These are phyloP conservation scores for Chrysolina haemoptera DNA, from an alignment of 2,888 invertebrate species.

Conservation along the genomic window DNA sequence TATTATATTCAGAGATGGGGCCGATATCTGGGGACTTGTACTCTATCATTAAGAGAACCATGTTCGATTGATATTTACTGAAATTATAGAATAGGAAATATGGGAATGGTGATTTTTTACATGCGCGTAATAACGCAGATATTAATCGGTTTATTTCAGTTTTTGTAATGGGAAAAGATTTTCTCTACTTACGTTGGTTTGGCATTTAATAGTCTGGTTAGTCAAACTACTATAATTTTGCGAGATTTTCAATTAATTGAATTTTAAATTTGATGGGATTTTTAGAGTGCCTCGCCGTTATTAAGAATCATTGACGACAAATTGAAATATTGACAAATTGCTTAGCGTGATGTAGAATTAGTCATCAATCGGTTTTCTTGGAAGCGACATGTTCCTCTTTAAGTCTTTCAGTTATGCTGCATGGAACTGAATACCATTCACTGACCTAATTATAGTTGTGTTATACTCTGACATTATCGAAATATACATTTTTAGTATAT, in stretches of 20 bases:
- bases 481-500: no score
- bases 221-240: conserved; percentile 24
- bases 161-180: conserved; percentile 44
- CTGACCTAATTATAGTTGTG: no score
- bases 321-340: conserved; percentile 1
- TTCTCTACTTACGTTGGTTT: conserved; percentile 23
- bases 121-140: conserved; percentile 45
- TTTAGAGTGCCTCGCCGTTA: background rate
- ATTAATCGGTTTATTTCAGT: conserved; percentile 52
- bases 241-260: conserved; percentile 2
- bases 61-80: conserved; percentile 63
- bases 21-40: conserved; percentile 56
- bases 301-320: conserved; percentile 6
- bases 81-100: conserved; percentile 61
- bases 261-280: conserved; percentile 13
- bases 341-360: background rate
- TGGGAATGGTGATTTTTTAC: conserved; percentile 51
- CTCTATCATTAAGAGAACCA: conserved; percentile 62
- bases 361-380: background rate
- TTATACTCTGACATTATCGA: no score
- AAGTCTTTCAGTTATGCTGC: no score
- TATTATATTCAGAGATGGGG: conserved; percentile 65
- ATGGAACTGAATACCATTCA: no score
- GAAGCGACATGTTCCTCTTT: background rate
- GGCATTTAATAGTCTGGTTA: conserved; percentile 21